A percentile compares a stretch with the other conserved stretches of the same genome.
Conservation (phyloP, 2,113 vertebrate genomes). For the Cyprinodon brontotheroides region DNA sequence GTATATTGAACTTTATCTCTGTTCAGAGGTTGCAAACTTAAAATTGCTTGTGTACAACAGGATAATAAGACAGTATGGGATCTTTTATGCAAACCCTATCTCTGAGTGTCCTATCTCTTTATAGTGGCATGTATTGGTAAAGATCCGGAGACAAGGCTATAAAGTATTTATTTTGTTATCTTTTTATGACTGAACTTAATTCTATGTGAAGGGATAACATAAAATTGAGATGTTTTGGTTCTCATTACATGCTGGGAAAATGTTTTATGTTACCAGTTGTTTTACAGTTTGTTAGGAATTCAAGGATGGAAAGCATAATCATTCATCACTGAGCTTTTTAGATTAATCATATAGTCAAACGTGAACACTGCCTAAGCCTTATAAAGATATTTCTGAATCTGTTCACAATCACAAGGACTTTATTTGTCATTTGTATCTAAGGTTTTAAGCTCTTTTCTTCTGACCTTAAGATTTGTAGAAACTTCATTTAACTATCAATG, state of each 20-base stretch:
- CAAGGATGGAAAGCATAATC: slow-evolving; percentile 64
- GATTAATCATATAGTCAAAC: slow-evolving; percentile 73
- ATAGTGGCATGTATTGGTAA: not conserved
- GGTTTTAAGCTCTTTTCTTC: slow-evolving; percentile 9
- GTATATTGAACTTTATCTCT: slow-evolving; percentile 85
- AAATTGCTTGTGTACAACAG: slow-evolving; percentile 60
- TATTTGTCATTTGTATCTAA: slow-evolving; percentile 12
- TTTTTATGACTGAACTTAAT: not conserved
- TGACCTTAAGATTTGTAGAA: not conserved
- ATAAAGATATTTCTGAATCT: slow-evolving; percentile 56
- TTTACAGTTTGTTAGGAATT: slow-evolving; percentile 15
- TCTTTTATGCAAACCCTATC: slow-evolving; percentile 7
- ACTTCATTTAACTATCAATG: not conserved
- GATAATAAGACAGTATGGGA: slow-evolving; percentile 21
- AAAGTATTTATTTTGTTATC: not conserved
- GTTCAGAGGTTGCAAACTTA: slow-evolving; percentile 75
- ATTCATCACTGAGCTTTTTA: slow-evolving; percentile 71
- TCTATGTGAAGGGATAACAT: not conserved
- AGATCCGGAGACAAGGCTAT: not conserved
- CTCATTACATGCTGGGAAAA: not conserved
- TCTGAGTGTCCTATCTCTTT: slow-evolving; percentile 2
- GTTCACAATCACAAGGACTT: slow-evolving; percentile 37
- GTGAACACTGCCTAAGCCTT: slow-evolving; percentile 46
- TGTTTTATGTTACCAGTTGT: not conserved
- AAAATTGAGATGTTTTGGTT: not conserved